phyloP scores from a whole-genome alignment of 1,140 invertebrate genomes.

The Hyles euphorbiae region DNA sequence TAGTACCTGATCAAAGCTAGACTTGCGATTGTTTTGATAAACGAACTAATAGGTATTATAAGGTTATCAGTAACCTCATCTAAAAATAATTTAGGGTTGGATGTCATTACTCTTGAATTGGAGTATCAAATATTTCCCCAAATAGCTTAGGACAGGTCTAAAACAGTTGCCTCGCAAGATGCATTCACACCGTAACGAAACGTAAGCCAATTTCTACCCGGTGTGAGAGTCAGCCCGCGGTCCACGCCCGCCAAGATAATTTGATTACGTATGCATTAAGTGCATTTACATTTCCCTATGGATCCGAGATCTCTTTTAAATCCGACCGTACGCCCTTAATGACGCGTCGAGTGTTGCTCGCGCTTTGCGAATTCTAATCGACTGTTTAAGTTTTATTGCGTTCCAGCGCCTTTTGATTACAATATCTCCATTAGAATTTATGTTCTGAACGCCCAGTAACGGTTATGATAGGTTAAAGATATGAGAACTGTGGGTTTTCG shows the following conservation, averaged over 20 bases:
- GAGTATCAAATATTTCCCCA: too few relatives aligned
- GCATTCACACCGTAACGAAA: too few relatives aligned
- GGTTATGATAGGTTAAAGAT: not conserved
- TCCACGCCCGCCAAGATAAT: constrained; percentile 46
- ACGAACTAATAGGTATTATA: too few relatives aligned
- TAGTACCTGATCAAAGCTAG: too few relatives aligned
- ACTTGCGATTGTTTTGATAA: too few relatives aligned
- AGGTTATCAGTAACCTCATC: too few relatives aligned
- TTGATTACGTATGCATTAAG: constrained; percentile 72
- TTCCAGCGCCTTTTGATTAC: too few relatives aligned
- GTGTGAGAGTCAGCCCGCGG: constrained; percentile 4
- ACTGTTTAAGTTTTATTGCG: constrained; percentile 1
- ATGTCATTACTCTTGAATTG: too few relatives aligned
- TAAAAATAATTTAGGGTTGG: too few relatives aligned
- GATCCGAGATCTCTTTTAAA: constrained; percentile 52
- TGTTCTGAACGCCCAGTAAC: not conserved
- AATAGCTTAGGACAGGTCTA: too few relatives aligned
- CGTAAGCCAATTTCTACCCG: not conserved
- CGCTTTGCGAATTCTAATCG: constrained; percentile 5
- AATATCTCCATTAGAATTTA: too few relatives aligned
- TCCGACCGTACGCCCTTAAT: constrained; percentile 34
- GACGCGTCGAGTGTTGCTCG: constrained; percentile 11
- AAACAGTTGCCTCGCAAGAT: too few relatives aligned
- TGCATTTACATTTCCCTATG: constrained; percentile 63
- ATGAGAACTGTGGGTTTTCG: not conserved